Percentiles rank a stretch among this genome's conserved stretches.
Conservation (phyloP, 2,888 invertebrate species). For the Ennomos fuscantarius region DNA sequence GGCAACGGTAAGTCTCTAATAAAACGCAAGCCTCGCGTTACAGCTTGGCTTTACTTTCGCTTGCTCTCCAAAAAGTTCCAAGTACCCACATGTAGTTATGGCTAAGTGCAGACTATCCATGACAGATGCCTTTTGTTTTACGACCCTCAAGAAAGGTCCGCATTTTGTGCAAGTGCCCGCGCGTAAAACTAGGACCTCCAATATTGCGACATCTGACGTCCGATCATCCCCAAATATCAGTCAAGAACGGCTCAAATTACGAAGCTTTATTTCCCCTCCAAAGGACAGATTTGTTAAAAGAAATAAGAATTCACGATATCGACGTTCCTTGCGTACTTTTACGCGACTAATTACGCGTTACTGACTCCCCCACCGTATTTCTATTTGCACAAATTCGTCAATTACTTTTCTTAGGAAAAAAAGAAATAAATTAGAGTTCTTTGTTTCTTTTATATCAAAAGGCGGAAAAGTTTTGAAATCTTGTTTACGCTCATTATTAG, state of each 20-base stretch:
- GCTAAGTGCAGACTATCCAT: slow-evolving; percentile 52
- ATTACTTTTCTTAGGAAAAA: slow-evolving; percentile 60
- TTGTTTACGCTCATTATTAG: slow-evolving; percentile 66
- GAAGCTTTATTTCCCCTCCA: slow-evolving; percentile 59
- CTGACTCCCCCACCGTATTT: slow-evolving; percentile 56
- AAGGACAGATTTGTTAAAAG: slow-evolving; percentile 71
- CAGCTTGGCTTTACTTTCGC: slow-evolving; percentile 9
- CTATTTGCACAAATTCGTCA: slow-evolving; percentile 71
- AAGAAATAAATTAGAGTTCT: slow-evolving; percentile 66
- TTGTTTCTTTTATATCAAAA: slow-evolving; percentile 71
- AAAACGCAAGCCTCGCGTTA: slow-evolving; percentile 10
- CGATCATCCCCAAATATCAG: slow-evolving; percentile 74
- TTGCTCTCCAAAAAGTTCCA: slow-evolving; percentile 24
- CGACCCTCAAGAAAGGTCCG: slow-evolving; percentile 60
- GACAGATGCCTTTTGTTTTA: slow-evolving; percentile 72
- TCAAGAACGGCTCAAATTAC: slow-evolving; percentile 71
- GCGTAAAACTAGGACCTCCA: slow-evolving; percentile 75
- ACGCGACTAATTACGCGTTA: slow-evolving; percentile 67
- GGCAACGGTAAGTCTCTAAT: slow-evolving; percentile 47
- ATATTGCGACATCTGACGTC: slow-evolving; percentile 78
- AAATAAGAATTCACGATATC: slow-evolving; percentile 64
- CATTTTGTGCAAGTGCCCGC: slow-evolving; percentile 59
- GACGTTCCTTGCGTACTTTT: slow-evolving; percentile 49
- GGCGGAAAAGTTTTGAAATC: slow-evolving; percentile 67
- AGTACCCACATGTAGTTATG: slow-evolving; percentile 32